phyloP scores from a whole-genome alignment of 1,140 invertebrate species.

The Coelopa frigida region DNA sequence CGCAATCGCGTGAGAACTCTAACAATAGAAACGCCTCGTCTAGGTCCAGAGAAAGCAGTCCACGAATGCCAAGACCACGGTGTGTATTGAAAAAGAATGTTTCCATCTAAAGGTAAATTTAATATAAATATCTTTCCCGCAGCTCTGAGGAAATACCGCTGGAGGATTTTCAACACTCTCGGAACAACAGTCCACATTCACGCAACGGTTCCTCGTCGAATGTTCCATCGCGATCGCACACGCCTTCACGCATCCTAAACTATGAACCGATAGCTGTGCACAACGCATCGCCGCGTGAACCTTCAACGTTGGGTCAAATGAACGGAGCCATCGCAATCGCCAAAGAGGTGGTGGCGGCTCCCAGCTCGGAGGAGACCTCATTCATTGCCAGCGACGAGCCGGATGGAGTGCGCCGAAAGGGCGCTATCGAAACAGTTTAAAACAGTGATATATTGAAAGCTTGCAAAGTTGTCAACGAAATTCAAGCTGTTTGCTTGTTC shows the following conservation, averaged over 20 bases:
- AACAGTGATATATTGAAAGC: no score
- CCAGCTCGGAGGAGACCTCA: slow-evolving; percentile 63
- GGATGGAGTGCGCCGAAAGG: slow-evolving; percentile 49
- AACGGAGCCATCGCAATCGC: slow-evolving; percentile 23
- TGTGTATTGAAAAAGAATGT: slow-evolving; percentile 7
- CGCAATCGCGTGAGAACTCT: slow-evolving; percentile 33
- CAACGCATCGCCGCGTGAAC: slow-evolving; percentile 37
- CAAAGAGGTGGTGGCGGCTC: slow-evolving; percentile 23
- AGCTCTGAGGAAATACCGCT: slow-evolving; percentile 77
- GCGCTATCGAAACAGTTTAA: slow-evolving; percentile 63
- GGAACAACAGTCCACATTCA: slow-evolving; percentile 38
- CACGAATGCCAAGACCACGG: slow-evolving; percentile 60
- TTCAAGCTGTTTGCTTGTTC: no score
- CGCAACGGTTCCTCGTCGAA: slow-evolving; percentile 21
- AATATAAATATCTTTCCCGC: neutral
- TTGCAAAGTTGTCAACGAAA: no score
- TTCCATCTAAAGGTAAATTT: neutral
- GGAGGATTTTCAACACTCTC: slow-evolving; percentile 59
- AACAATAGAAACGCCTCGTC: slow-evolving; percentile 33
- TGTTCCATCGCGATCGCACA: slow-evolving; percentile 37
- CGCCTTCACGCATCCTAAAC: slow-evolving; percentile 38
- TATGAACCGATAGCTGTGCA: slow-evolving; percentile 45
- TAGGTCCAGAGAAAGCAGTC: slow-evolving; percentile 62
- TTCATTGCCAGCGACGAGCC: slow-evolving; percentile 55
- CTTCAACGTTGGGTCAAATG: slow-evolving; percentile 18